A percentile compares a stretch with the other conserved stretches of the same genome.
phyloP scores from a whole-genome alignment of 2,113 vertebrate genomes.

The Struthidea cinerea region DNA sequence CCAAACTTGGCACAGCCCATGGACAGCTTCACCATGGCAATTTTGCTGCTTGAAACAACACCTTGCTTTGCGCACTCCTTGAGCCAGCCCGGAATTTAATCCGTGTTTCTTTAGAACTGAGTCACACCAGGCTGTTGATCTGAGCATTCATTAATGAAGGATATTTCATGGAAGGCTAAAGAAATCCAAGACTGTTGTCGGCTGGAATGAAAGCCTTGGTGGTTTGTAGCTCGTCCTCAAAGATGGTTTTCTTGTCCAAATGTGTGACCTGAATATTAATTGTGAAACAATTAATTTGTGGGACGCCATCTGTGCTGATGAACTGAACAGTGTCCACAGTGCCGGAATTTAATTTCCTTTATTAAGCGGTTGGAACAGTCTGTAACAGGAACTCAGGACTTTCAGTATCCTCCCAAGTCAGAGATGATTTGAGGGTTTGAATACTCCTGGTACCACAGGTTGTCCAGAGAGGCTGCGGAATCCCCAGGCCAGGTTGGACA shows the following conservation, averaged over 20 bases:
- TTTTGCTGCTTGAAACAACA: not conserved
- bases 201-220: not conserved
- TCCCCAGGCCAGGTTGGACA: rapidly evolving
- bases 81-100: not conserved
- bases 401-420: not conserved
- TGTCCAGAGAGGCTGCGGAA: not conserved
- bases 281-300: not conserved
- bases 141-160: not conserved
- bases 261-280: not conserved
- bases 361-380: not conserved
- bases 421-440: not conserved
- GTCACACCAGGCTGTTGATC: not conserved
- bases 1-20: not conserved
- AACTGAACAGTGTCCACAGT: not conserved
- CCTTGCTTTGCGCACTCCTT: not conserved
- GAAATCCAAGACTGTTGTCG: not conserved
- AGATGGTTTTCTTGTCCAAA: not conserved
- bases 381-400: rapidly evolving
- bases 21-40: not conserved
- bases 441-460: rapidly evolving
- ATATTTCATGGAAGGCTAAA: not conserved
- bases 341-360: not conserved
- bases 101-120: not conserved
- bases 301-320: not conserved
- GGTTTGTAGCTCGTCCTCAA: not conserved